Conservation (phyloP, 1,140 invertebrate genomes). For the Calliphora vicina region DNA sequence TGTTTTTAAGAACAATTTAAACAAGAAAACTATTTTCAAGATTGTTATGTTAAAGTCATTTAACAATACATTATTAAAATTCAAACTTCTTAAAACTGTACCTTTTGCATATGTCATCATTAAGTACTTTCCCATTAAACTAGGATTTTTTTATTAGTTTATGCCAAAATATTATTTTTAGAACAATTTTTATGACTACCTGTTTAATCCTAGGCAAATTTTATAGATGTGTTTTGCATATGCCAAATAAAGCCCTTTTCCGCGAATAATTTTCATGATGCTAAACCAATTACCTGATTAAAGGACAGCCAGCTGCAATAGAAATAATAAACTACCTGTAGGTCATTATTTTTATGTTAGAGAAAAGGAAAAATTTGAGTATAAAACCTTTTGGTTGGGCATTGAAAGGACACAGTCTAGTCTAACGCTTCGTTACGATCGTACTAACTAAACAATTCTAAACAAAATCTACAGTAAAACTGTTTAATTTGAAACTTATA, state of each 20-base stretch:
- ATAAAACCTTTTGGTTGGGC: neutral
- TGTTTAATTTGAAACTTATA: neutral
- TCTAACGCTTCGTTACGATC: constrained; percentile 12
- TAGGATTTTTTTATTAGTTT: no score
- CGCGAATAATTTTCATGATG: neutral
- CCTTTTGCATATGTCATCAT: no score
- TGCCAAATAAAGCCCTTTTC: neutral
- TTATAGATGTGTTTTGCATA: neutral
- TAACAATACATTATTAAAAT: no score
- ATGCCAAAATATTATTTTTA: no score
- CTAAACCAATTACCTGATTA: neutral
- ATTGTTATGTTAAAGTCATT: no score
- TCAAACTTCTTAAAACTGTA: no score
- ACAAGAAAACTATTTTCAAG: no score
- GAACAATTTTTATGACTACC: neutral
- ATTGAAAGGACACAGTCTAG: constrained; percentile 8
- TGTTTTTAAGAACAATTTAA: no score
- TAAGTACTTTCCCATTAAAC: no score
- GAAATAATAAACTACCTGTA: neutral
- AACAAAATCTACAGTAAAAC: neutral
- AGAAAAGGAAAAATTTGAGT: neutral
- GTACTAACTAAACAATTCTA: neutral
- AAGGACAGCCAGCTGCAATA: neutral
- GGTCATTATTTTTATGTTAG: neutral
- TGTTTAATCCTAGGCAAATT: neutral